Base-by-base conservation (phyloP, 2,888 invertebrate species). In the Meiosimyza platycephala region DNA sequence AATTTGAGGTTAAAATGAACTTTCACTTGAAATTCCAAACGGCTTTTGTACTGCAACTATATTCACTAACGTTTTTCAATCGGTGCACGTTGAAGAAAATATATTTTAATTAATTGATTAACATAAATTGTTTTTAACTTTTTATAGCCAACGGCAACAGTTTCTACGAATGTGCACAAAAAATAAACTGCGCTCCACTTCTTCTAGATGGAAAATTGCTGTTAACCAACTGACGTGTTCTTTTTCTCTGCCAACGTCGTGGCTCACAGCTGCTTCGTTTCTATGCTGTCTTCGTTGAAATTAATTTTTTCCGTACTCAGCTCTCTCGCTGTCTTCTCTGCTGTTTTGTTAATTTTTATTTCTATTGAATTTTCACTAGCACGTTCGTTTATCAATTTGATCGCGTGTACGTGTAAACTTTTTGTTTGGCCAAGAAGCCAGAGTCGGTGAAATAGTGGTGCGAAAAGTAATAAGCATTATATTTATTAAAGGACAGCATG, bases 191-290 rank as follows among this genome's bases (percentile, higher is more conserved):
- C 74, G 75, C 74, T 74, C 62, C 72, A 73, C 70, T 22, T 68
- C n/a, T 40, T 18, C 16, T n/a, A 40, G 16, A 15, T 18, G n/a
- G 47, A 63, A 40, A 63, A 63, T 48, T 13, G 18, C n/a, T 40
- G 11, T 33, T 57, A 77, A 72, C 28, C 68, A 77, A 74, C 78
- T 78, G 77, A 78, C 78, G 78, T 78, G 78, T 78, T 77, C 76
- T 28, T 74, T 47, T 40, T 28, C 40, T 40, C n/a, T 59, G 22
- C 33, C 59, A 13, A 71, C 54, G 54, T 62, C n/a, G 18, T 62
- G 51, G 65, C 16, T n/a, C 47, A 47, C 67, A 66, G 62, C 72
- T 75, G 47, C 18, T 55, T 18, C 22, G 22, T 55, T 16, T 22
- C n/a, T 11, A 55, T 22, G 28, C 28, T 28, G 28, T 28, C 28